These are phyloP conservation scores for Siniperca knerii DNA, from an alignment of 2,113 vertebrate genomes.

Conservation along the genomic window DNA sequence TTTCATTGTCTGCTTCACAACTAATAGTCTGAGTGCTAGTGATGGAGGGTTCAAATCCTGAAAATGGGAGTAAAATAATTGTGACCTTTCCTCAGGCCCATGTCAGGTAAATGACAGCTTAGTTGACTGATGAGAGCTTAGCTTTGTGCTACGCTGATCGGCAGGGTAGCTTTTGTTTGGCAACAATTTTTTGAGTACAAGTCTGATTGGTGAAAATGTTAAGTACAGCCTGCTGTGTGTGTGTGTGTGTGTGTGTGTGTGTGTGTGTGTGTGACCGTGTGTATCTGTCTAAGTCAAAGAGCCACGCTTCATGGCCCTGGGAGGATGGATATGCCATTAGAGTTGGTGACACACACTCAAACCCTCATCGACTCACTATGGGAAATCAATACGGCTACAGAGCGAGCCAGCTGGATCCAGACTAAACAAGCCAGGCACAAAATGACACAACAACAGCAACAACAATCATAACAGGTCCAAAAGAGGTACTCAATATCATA, in stretches of 20 bases:
- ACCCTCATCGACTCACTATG: slow-evolving; percentile 78
- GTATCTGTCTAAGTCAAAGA: slow-evolving; percentile 64
- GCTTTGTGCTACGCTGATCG: slow-evolving; percentile 6
- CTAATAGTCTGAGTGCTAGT: slow-evolving; percentile 18
- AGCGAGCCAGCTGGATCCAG: slow-evolving; percentile 75
- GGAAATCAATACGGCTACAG: slow-evolving; percentile 78
- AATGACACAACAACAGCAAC: slow-evolving; percentile 53
- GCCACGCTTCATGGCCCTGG: slow-evolving; percentile 65
- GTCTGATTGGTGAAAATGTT: slow-evolving; percentile 44
- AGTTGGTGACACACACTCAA: slow-evolving; percentile 81
- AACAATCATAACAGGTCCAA: slow-evolving; percentile 57
- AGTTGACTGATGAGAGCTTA: slow-evolving; percentile 55
- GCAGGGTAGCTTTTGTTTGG: slow-evolving; percentile 26
- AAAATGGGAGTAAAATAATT: slow-evolving; percentile 51
- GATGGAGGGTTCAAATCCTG: slow-evolving; percentile 34
- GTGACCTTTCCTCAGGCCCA: slow-evolving; percentile 58
- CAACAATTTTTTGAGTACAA: slow-evolving; percentile 9
- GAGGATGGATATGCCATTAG: slow-evolving; percentile 81
- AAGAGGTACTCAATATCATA: slow-evolving; percentile 52
- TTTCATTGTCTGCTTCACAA: slow-evolving; percentile 28
- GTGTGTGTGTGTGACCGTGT: slow-evolving; percentile 40
- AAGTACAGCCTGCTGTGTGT: slow-evolving; percentile 29
- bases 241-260: slow-evolving; percentile 28
- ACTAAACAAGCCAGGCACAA: slow-evolving; percentile 55
- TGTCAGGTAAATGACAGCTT: slow-evolving; percentile 45